Evolutionary conservation across 2,113 vertebrate genomes (phyloP).

Genomic region (Urocynchramus pylzowi): DNA sequence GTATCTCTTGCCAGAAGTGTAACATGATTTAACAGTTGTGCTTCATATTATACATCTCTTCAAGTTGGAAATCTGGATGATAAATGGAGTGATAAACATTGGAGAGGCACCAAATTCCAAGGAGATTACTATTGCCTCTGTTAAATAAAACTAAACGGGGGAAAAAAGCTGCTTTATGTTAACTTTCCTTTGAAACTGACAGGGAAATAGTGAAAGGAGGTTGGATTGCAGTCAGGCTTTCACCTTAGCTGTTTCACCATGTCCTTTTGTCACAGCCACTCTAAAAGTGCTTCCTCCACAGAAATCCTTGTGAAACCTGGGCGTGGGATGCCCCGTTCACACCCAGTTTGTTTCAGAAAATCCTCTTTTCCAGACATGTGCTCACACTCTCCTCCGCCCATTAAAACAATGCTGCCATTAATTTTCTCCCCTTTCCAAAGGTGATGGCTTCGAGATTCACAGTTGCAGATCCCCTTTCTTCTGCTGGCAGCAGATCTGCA

Average conservation of each 20-base stretch:
- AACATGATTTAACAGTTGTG: slow-evolving; percentile 20
- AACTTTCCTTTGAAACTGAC: not conserved
- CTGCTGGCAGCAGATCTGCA: not conserved
- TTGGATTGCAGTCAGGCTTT: too few species aligned
- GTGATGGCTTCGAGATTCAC: not conserved
- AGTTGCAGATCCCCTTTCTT: not conserved
- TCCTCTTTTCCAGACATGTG: too few species aligned
- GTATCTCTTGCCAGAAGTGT: not conserved
- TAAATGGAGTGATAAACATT: slow-evolving; percentile 37
- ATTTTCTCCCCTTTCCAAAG: not conserved
- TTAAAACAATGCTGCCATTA: not conserved
- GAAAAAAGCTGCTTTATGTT: not conserved
- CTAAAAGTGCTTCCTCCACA: too few species aligned
- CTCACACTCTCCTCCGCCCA: too few species aligned
- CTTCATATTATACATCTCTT: not conserved
- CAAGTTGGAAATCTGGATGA: not conserved
- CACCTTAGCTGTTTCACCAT: too few species aligned
- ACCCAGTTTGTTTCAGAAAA: too few species aligned
- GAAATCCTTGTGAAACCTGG: too few species aligned
- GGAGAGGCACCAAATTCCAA: slow-evolving; percentile 36
- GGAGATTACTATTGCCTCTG: not conserved
- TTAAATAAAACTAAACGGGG: not conserved
- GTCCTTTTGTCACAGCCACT: too few species aligned
- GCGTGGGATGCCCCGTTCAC: too few species aligned
- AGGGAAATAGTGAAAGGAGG: too few species aligned